Percentiles rank a stretch among this genome's conserved stretches.
Conservation (phyloP, 1,140 invertebrate genomes). For the Drosophila kikkawai region DNA sequence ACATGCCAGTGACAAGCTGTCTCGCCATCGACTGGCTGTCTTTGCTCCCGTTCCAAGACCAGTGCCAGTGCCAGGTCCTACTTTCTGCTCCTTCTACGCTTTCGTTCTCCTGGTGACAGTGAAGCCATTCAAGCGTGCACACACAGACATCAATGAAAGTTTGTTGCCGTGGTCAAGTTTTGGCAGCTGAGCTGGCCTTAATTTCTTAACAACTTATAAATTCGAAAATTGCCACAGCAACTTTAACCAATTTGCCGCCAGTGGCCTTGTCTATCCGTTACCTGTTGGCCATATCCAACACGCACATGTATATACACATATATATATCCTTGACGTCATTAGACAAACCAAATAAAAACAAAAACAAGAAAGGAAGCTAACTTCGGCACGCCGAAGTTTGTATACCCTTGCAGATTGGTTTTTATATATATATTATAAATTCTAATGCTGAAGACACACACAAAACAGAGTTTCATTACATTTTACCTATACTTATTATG, state of each 20-base stretch:
- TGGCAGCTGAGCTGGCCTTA: conserved; percentile 13
- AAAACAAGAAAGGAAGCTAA: no score
- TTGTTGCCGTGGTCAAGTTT: conserved; percentile 37
- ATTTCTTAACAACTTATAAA: conserved; percentile 50
- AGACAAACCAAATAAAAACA: conserved; percentile 10
- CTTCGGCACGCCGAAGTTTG: no score
- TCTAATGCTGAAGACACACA: no score
- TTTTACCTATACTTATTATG: no score
- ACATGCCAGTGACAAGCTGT: conserved; percentile 46
- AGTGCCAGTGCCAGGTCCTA: neutral
- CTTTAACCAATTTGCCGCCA: conserved; percentile 36
- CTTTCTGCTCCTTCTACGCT: neutral
- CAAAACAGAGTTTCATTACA: no score
- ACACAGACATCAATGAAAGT: conserved; percentile 25
- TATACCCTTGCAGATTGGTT: no score
- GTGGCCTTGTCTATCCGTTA: conserved; percentile 14
- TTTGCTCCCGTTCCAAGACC: conserved; percentile 2
- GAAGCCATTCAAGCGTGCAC: conserved; percentile 34
- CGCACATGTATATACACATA: neutral
- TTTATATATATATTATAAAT: no score
- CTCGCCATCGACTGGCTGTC: conserved; percentile 42
- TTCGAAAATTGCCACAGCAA: conserved; percentile 44
- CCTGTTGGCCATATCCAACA: conserved; percentile 18
- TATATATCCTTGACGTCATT: conserved; percentile 45
- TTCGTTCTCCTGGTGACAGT: conserved; percentile 22